Conservation (phyloP, 2,797 vertebrate species). For the Spinus olivaceus region DNA sequence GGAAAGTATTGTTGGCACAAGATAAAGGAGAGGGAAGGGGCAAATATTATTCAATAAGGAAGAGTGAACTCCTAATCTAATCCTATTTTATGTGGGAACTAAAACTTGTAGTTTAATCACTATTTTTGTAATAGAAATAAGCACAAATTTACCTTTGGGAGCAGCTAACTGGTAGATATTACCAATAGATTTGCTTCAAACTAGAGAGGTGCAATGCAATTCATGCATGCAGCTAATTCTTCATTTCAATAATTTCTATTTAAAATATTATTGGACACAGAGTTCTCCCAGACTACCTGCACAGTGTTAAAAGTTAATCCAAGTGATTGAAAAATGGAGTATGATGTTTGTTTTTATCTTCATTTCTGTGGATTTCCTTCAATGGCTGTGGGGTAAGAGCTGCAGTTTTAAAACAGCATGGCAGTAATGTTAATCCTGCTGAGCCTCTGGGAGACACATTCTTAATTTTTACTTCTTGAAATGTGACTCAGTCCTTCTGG, state of each 20-base stretch:
- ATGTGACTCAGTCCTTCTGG: not conserved
- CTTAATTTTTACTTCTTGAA: not conserved
- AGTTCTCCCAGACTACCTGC: not conserved
- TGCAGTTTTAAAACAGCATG: not conserved
- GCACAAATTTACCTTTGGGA: not conserved
- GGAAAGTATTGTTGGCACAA: not conserved
- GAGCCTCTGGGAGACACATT: not conserved
- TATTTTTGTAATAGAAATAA: not conserved
- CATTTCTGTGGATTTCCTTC: not conserved
- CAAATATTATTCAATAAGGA: not conserved
- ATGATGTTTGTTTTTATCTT: not conserved
- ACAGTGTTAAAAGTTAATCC: not conserved
- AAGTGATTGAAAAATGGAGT: not conserved
- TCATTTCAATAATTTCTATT: not conserved
- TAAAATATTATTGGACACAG: not conserved
- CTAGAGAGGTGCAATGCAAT: not conserved
- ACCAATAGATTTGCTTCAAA: not conserved
- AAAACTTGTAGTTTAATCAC: not conserved
- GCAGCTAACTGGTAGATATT: not conserved
- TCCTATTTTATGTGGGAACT: not conserved
- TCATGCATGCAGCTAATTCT: not conserved
- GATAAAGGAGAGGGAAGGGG: not conserved
- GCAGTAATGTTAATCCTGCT: not conserved
- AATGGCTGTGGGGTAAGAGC: accelerated
- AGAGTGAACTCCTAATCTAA: not conserved